Evolutionary conservation across 1,140 invertebrate genomes (phyloP).

Genomic region (Diabrotica undecimpunctata): DNA sequence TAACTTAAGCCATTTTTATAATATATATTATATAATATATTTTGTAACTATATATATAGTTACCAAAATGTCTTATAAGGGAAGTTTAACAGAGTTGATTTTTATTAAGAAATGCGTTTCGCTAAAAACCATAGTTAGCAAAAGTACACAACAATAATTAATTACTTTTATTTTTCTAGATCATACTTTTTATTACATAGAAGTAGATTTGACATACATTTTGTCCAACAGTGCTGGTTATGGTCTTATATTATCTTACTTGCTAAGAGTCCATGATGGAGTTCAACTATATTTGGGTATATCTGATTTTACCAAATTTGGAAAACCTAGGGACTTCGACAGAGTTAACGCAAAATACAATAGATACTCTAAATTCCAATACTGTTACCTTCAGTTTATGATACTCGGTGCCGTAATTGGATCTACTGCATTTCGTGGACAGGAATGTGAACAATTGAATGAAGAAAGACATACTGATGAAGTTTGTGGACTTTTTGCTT

Average conservation of each 20-base stretch:
- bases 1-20: no score
- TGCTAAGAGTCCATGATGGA: background rate
- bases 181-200: background rate
- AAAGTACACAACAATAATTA: no score
- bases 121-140: no score
- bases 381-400: background rate
- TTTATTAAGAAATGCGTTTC: no score
- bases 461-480: slow-evolving; percentile 4
- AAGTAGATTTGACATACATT: slow-evolving; percentile 5
- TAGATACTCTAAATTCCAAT: background rate
- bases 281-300: slow-evolving; percentile 3
- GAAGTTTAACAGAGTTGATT: no score
- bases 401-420: background rate
- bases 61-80: no score
- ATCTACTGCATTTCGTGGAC: background rate
- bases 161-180: background rate
- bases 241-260: slow-evolving; percentile 2
- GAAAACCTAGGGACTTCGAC: slow-evolving; percentile 5
- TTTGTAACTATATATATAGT: no score
- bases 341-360: background rate
- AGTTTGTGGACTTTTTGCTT: slow-evolving; percentile 17
- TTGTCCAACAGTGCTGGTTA: background rate
- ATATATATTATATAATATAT: no score
- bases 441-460: slow-evolving; percentile 11
- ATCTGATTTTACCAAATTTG: background rate